A percentile compares a stretch with the other conserved stretches of the same genome.
Evolutionary conservation across 2,797 vertebrate genomes (phyloP).

Genomic region (Prunella strophiata): DNA sequence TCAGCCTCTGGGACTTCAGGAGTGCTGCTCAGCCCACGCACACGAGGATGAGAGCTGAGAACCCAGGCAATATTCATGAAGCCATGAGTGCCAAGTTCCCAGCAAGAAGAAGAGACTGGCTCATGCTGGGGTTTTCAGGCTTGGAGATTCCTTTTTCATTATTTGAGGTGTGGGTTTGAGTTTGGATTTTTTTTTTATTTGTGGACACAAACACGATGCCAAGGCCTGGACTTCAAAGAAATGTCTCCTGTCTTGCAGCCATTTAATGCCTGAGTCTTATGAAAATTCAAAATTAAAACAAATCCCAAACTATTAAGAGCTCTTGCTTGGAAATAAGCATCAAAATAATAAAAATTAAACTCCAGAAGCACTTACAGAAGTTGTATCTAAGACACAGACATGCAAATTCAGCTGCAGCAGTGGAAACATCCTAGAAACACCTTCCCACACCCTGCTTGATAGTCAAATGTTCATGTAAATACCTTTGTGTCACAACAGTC

Average conservation of each 20-base stretch:
- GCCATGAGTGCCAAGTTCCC: background rate
- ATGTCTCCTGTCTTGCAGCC: background rate
- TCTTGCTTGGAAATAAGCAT: background rate
- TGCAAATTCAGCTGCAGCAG: slow-evolving; percentile 20
- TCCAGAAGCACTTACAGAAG: background rate
- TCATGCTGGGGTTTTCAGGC: background rate
- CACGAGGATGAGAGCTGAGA: background rate
- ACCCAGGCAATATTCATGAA: background rate
- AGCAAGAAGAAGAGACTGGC: background rate
- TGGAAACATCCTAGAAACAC: slow-evolving; percentile 37
- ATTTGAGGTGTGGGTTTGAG: background rate
- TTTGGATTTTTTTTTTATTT: background rate
- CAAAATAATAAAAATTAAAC: background rate
- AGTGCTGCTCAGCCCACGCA: slow-evolving; percentile 20
- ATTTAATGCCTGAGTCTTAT: background rate
- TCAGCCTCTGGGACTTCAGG: slow-evolving; percentile 20
- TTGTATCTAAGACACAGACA: background rate
- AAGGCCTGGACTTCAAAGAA: background rate
- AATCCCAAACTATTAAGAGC: background rate
- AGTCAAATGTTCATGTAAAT: background rate
- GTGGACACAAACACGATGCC: background rate
- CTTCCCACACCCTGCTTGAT: background rate
- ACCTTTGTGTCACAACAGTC: background rate
- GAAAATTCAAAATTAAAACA: background rate
- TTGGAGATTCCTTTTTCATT: background rate